Base-by-base conservation (phyloP, 2,113 vertebrate genomes). In the Aspiorhynchus laticeps region DNA sequence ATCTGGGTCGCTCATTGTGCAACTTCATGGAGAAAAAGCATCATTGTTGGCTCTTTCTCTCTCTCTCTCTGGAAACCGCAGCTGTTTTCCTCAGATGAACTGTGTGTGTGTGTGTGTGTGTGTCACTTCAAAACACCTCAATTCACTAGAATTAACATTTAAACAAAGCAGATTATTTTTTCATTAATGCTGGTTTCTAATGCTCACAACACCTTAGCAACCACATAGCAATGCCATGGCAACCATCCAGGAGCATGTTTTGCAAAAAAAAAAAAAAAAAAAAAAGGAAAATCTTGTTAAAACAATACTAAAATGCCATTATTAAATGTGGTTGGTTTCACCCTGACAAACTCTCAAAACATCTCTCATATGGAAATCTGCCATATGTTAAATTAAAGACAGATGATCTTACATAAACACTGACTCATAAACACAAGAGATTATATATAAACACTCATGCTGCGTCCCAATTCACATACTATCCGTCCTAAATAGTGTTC, bases 1-100 rank as follows among this genome's bases (percentile, higher is more conserved):
- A 90, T 84, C 82, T 90, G 88, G 87, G 80, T 80, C 80, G 56
- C 83, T 84, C 19, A 90, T 92, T 92, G 90, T 91, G 87, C 41
- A 88, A 89, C 21, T 86, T 14, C 15, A 67, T 82, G 82, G 90
- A 92, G 88, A 92, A 90, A 89, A 78, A 80, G 59, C 76, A 59
- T 63, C 77, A 89, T 91, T 92, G 89, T 91, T 87, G 69, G 56
- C 85, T n/a, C 80, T 24, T n/a, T n/a, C n/a, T 67, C 83, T 10
- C 67, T 61, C 38, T 53, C 81, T 87, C 86, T 65, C 61, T 38
- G 21, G 59, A 53, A 46, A 77, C 87, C 43, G 31, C 10, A 33
- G 12, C 28, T 46, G 31, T 51, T 74, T 76, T 41, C 31, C 77
- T 24, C 51, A 26, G 69, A 53, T 67, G 21, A 67, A 19, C 14